Conservation (phyloP, 2,888 invertebrate species). For the Odontomyia ornata region DNA sequence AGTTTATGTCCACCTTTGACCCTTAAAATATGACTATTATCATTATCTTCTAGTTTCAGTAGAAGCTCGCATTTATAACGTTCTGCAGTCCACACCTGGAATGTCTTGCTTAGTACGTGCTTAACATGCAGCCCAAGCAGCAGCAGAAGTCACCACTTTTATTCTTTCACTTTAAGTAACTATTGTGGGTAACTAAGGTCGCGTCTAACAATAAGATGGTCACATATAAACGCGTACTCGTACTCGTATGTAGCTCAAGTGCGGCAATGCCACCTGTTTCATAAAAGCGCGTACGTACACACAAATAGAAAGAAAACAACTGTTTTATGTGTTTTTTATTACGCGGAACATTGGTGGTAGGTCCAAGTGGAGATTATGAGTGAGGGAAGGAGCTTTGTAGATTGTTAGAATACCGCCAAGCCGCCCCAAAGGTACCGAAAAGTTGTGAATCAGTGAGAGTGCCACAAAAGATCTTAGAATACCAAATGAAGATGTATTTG, state of each 20-base stretch:
- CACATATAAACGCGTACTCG: no score
- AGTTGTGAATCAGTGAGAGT: conserved; percentile 40
- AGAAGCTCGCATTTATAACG: not conserved
- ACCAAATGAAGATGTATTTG: conserved; percentile 42
- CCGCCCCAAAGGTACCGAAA: conserved; percentile 37
- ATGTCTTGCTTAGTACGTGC: conserved; percentile 35
- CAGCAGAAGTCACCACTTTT: conserved; percentile 17
- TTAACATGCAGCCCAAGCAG: conserved; percentile 8
- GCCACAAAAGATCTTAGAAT: conserved; percentile 35
- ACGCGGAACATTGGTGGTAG: conserved; percentile 37
- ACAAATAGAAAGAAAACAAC: conserved; percentile 33
- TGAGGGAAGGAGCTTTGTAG: not conserved
- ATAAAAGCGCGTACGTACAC: conserved; percentile 21
- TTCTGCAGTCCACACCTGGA: conserved; percentile 7
- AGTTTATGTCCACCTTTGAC: conserved; percentile 31
- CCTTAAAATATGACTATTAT: conserved; percentile 24
- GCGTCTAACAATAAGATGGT: not conserved
- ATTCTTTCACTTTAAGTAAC: conserved; percentile 9
- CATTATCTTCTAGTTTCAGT: conserved; percentile 38
- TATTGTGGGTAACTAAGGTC: conserved; percentile 28
- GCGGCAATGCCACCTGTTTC: conserved; percentile 36
- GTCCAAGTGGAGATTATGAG: conserved; percentile 20
- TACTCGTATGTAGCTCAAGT: conserved; percentile 10
- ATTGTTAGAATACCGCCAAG: not conserved
- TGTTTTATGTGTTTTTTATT: conserved; percentile 42